Percentiles rank a stretch among this genome's conserved stretches.
phyloP scores from a whole-genome alignment of 2,797 vertebrate genomes.

The Coendou prehensilis region DNA sequence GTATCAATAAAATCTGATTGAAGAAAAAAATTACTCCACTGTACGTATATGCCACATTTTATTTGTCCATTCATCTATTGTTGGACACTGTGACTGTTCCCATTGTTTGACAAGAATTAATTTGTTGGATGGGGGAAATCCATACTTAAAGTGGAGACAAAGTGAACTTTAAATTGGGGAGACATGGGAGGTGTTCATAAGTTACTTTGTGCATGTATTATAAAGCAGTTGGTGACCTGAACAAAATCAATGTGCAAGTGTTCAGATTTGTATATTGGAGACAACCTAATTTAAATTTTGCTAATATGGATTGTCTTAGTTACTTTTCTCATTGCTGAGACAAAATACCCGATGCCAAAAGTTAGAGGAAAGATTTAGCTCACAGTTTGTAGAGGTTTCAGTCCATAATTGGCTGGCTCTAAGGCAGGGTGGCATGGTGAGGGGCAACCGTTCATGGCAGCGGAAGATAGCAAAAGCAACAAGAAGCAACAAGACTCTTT shows the following conservation, averaged over 20 bases:
- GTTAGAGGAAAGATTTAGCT: no score
- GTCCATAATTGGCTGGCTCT: no score
- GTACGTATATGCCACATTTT: background rate
- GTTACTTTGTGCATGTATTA: background rate
- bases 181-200: background rate
- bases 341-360: background rate
- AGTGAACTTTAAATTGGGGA: background rate
- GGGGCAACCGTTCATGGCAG: no score
- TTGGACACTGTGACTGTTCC: background rate
- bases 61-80: background rate
- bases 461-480: no score
- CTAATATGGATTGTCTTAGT: background rate
- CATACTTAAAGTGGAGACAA: background rate
- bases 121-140: background rate
- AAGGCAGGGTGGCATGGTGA: no score
- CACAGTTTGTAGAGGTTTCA: no score
- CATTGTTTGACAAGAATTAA: background rate
- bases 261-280: background rate
- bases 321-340: background rate
- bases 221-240: background rate
- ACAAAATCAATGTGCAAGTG: background rate
- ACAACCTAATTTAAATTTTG: background rate
- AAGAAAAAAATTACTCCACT: background rate
- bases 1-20: no score
- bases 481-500: no score